Evolutionary conservation across 2,888 invertebrate species (phyloP).

Genomic region (Oscheius myriophilus): DNA sequence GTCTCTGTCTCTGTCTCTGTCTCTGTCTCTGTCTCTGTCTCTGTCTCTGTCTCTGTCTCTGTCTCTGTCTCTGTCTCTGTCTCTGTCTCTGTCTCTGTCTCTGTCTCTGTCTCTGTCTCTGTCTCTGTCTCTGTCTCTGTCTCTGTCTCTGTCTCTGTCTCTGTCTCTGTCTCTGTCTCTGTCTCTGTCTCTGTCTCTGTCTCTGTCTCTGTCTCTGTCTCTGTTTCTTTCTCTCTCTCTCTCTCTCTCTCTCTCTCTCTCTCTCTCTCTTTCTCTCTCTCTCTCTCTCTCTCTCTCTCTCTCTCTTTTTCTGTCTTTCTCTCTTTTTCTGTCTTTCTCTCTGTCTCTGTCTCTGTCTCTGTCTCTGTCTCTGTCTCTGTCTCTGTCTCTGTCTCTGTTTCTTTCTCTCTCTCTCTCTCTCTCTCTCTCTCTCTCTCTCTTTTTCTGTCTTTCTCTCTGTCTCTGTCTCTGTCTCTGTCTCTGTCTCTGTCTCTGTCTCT

Average conservation of each 20-base stretch:
- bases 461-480: too few relatives aligned
- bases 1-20: background rate
- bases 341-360: background rate
- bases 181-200: background rate
- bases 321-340: background rate
- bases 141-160: background rate
- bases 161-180: background rate
- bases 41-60: background rate
- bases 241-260: constrained; percentile 15
- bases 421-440: too few relatives aligned
- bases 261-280: constrained; percentile 9
- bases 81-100: background rate
- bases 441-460: too few relatives aligned
- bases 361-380: too few relatives aligned
- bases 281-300: constrained; percentile 7
- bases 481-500: too few relatives aligned
- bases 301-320: background rate
- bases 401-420: too few relatives aligned
- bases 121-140: background rate
- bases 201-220: background rate
- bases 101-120: background rate
- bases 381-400: too few relatives aligned
- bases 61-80: background rate
- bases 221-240: constrained; percentile 2
- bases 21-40: too few relatives aligned